Base-by-base conservation (phyloP, 2,797 vertebrate species). In the Periparus ater region DNA sequence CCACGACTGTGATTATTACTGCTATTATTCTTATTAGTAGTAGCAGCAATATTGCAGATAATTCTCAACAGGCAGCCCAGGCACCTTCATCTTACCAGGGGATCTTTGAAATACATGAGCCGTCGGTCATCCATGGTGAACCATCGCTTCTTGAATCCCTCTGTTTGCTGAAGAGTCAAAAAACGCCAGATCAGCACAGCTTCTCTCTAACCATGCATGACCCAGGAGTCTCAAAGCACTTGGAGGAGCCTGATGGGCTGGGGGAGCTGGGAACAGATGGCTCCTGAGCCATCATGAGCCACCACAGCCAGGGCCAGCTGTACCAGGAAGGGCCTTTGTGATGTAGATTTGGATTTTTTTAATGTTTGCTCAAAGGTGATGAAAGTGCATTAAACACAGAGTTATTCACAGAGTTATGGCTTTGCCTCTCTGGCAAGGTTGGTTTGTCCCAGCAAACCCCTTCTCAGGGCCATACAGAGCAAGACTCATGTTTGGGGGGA, bases 21-120 rank as follows among this genome's bases (percentile, higher is more conserved):
- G 21, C 7, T 38, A 36, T 14, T 30, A 38, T 4, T 55, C 11
- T 20, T 29, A 32, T 7, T 17, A 26, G 1, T 38, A 54, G 1
- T 16, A 34, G 2, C 10, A 32, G 1, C 12, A 66, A 4, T 13
- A 25, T 2, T 55, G 29, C 13, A 74, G 45, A 3, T 42, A 27
- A 63, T 44, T 32, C 53, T 63, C 32, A 8, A 14, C n/a, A 58
- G 44, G 17, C 13, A 85, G 91, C 44, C 40, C 51, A 36, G 6
- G 11, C 45, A 36, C 51, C 32, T 1, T 13, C 42, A 13, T 26
- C 98, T 98, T 98, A 99, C 99, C 99, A 99, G 97, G 22, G 99
- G 99, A 93, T 99, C 99, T 98, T 99, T 99, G 96, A 99, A 99
- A 85, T 99, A 99, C 99, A 99, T 99, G 92, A 99, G 98, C 74